Evolutionary conservation across 2,888 invertebrate species (phyloP), one percentile per base, ranked within the genome.

Genomic region (Epirrhoe tristata): DNA sequence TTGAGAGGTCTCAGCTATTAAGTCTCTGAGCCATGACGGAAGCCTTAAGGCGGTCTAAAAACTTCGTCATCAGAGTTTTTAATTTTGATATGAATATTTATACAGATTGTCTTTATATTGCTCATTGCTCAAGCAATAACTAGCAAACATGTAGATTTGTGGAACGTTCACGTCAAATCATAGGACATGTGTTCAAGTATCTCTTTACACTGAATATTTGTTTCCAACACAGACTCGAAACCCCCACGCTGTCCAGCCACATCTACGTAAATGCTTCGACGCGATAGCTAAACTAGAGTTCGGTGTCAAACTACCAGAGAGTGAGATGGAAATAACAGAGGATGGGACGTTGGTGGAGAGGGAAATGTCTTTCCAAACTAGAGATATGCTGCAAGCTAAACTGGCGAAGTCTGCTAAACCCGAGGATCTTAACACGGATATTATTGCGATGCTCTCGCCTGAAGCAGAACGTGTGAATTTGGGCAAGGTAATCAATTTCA

Each of bases 211-310:
- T 24, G n/a, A 52, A 12, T 34, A 39, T 50, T 43, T 10, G 8
- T 43, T 53, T 55, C 14, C 17, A 14, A n/a, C 63, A 8, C 76
- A 96, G 95, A 98, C 98, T 0, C 94, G 97, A 74, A 97, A 98
- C 84, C 98, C 98, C 0, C 96, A 96, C 77, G 97, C 98, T 0
- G 98, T 98, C 0, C 98, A 98, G 83, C 97, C 97, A 8, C 98
- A 98, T 90, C 90, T 98, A 58, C 94, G 97, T 59, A 98, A 98
- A 87, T 98, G 98, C 79, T 98, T 98, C 82, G 97, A 97, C 82
- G 97, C 97, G 3, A 96, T 97, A 66, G 94, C 96, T 16, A 96
- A 96, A 70, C 85, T 97, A 48, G 97, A 97, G 82, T 97, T 97
- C 77, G 97, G 96, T 0, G 94, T 94, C 0, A 95, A 95, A 74